Percentiles rank a stretch among this genome's conserved stretches.
Evolutionary conservation across 2,888 invertebrate species (phyloP).

Genomic region (Eumacrocentrus americanus): DNA sequence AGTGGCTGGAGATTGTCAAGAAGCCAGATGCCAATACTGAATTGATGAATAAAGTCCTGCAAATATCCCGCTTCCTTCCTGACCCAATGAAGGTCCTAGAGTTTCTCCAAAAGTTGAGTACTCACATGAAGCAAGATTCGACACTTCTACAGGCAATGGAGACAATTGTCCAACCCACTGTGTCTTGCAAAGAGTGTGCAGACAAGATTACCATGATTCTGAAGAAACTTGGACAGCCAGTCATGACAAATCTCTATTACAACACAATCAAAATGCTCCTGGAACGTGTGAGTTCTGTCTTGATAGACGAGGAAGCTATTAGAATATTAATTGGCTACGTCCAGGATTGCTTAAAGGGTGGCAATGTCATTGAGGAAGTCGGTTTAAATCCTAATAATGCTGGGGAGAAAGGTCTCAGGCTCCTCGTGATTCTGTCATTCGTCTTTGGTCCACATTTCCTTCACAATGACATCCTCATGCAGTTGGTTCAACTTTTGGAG

Average conservation of each 20-base stretch:
- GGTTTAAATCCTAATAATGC: conserved; percentile 83
- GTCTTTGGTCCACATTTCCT: conserved; percentile 94
- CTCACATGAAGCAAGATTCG: conserved; percentile 76
- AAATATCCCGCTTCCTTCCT: conserved; percentile 82
- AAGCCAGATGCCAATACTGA: conserved; percentile 74
- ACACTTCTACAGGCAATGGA: conserved; percentile 81
- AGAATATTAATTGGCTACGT: conserved; percentile 70
- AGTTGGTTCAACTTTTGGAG: conserved; percentile 78
- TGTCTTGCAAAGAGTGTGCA: conserved; percentile 94
- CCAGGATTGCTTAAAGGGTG: conserved; percentile 74
- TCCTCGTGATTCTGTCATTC: conserved; percentile 87
- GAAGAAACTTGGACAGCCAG: conserved; percentile 91
- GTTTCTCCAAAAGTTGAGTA: conserved; percentile 82
- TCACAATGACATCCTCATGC: conserved; percentile 80
- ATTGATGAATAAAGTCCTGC: conserved; percentile 70
- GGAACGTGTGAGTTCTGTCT: conserved; percentile 93
- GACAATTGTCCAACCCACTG: conserved; percentile 84
- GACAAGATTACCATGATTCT: conserved; percentile 82
- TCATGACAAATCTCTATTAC: conserved; percentile 94
- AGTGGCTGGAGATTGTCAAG: conserved; percentile 85
- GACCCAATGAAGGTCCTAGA: conserved; percentile 92
- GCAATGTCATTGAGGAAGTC: conserved; percentile 73
- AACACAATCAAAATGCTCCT: conserved; percentile 94
- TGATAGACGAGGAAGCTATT: conserved; percentile 91
- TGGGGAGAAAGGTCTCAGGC: conserved; percentile 86